phyloP scores from a whole-genome alignment of 2,888 invertebrate genomes.

The Apamea epomidion region DNA sequence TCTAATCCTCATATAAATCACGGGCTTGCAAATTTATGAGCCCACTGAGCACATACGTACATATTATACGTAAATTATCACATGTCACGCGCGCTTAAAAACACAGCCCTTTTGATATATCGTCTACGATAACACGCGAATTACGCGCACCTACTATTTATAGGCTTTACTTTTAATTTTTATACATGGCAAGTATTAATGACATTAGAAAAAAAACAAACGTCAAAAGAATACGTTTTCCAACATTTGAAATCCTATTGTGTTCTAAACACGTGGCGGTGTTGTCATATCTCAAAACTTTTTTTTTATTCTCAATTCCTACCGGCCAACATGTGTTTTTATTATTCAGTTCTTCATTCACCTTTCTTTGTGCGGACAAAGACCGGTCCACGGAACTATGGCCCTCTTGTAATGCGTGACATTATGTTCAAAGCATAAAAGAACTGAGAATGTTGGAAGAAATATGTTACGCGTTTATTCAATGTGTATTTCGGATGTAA shows the following conservation, averaged over 20 bases:
- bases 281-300: conserved; percentile 84
- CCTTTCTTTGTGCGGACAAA: conserved; percentile 85
- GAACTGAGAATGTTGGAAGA: conserved; percentile 84
- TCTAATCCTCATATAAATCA: conserved; percentile 88
- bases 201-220: conserved; percentile 68
- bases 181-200: conserved; percentile 48
- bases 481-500: conserved; percentile 89
- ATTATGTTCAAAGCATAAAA: conserved; percentile 86
- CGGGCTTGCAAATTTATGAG: conserved; percentile 85
- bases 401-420: conserved; percentile 84
- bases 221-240: conserved; percentile 75
- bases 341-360: conserved; percentile 88
- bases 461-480: conserved; percentile 88
- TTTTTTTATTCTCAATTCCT: conserved; percentile 79
- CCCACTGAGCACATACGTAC: conserved; percentile 80
- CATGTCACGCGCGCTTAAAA: conserved; percentile 77
- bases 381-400: conserved; percentile 85
- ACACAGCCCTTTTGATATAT: conserved; percentile 73
- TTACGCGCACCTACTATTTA: conserved; percentile 60
- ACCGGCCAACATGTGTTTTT: conserved; percentile 85
- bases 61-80: conserved; percentile 84
- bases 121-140: conserved; percentile 65
- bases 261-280: conserved; percentile 85
- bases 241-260: conserved; percentile 77
- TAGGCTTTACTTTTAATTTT: conserved; percentile 55